Evolutionary conservation across 2,113 vertebrate species (phyloP).

Genomic region (Setophaga kirtlandii): DNA sequence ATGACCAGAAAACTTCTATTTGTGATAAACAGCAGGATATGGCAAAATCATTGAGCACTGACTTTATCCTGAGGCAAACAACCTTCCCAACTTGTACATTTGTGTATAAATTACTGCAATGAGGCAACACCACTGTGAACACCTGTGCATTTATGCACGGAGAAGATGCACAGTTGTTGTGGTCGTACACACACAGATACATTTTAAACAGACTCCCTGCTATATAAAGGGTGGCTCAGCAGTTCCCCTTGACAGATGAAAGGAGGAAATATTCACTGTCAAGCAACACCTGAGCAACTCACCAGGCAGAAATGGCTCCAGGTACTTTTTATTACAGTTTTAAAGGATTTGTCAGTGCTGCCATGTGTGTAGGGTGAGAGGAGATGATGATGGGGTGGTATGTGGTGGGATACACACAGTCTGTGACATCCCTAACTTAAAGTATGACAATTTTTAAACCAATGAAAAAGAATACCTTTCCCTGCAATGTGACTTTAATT

Average conservation of each 20-base stretch:
- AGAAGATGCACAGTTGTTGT: not conserved
- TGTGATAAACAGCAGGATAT: not conserved
- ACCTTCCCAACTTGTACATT: slow-evolving; percentile 6
- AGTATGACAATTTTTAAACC: not conserved
- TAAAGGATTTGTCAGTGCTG: not conserved
- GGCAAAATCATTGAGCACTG: not conserved
- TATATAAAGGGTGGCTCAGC: slow-evolving; percentile 52
- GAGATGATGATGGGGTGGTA: not conserved
- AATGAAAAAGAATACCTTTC: not conserved
- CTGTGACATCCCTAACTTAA: not conserved
- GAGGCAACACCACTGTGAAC: not conserved
- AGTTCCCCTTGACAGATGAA: not conserved
- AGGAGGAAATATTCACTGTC: not conserved
- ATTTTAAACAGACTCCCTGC: slow-evolving; percentile 38
- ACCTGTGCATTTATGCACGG: slow-evolving; percentile 46
- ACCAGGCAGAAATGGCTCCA: slow-evolving; percentile 46
- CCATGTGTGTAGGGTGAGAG: not conserved
- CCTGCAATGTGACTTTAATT: not conserved
- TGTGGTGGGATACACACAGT: not conserved
- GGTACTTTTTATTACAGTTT: not conserved
- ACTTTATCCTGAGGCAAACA: not conserved
- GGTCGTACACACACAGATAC: not conserved
- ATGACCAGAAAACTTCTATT: not conserved
- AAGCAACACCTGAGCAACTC: not conserved
- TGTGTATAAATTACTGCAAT: slow-evolving; percentile 19